Percentiles rank a stretch among this genome's conserved stretches.
Evolutionary conservation across 2,113 vertebrate species (phyloP).

Genomic region (Spea bombifrons): DNA sequence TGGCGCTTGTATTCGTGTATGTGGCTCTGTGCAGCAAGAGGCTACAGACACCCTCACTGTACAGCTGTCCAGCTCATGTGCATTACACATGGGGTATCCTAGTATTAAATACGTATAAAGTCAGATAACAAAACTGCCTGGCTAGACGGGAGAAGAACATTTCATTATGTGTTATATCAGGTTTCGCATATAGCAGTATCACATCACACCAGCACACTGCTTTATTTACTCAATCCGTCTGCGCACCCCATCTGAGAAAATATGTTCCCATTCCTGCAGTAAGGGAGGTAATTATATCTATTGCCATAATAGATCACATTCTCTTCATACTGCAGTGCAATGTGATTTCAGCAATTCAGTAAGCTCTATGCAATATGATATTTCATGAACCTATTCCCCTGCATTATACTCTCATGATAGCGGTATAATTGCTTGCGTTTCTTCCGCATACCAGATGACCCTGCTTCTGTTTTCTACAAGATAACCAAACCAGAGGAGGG

Average conservation of each 20-base stretch:
- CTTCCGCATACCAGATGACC: conserved; percentile 22
- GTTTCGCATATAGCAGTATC: not conserved
- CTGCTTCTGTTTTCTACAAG: conserved; percentile 28
- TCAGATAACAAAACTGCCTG: not conserved
- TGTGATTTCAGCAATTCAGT: conserved; percentile 29
- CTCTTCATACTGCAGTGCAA: conserved; percentile 33
- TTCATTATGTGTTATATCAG: conserved; percentile 2
- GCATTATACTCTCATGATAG: conserved; percentile 31
- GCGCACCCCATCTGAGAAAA: conserved; percentile 15
- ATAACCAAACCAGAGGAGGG: conserved; percentile 35
- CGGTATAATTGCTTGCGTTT: conserved; percentile 43
- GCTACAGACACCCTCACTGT: no score
- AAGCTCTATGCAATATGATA: conserved; percentile 26
- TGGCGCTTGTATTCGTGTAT: no score
- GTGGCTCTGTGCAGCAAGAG: no score
- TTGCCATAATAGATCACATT: conserved; percentile 37
- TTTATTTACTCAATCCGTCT: conserved; percentile 20
- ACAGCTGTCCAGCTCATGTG: no score
- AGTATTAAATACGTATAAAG: no score
- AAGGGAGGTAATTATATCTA: conserved; percentile 31
- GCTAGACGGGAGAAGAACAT: not conserved
- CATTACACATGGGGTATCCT: no score
- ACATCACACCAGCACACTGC: conserved; percentile 8
- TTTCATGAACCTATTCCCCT: conserved; percentile 45
- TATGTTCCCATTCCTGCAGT: conserved; percentile 31